A percentile compares a stretch with the other conserved stretches of the same genome.
These are phyloP conservation scores for Lampris megalopsis DNA, from an alignment of 2,113 vertebrate genomes.

Conservation along the genomic window DNA sequence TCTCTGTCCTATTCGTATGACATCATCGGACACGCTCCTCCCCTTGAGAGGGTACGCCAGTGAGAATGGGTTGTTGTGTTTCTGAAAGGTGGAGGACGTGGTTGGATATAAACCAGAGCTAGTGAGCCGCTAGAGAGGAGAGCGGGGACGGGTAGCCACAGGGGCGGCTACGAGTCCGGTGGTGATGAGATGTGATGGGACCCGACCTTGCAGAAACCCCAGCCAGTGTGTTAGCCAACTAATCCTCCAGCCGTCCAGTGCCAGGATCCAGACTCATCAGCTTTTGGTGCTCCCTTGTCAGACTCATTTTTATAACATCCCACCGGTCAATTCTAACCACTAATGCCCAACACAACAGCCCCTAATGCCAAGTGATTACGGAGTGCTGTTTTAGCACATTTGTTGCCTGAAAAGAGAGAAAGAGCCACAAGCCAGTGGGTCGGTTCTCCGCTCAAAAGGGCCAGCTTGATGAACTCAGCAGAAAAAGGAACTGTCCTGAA, in stretches of 20 bases:
- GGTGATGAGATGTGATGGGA: slow-evolving; percentile 77
- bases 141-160: slow-evolving; percentile 60
- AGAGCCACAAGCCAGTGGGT: slow-evolving; percentile 67
- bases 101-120: slow-evolving; percentile 53
- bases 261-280: slow-evolving; percentile 85
- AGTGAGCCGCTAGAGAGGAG: slow-evolving; percentile 41
- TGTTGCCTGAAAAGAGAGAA: slow-evolving; percentile 77
- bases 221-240: slow-evolving; percentile 74
- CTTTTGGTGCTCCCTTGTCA: slow-evolving; percentile 82
- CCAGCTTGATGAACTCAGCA: slow-evolving; percentile 86
- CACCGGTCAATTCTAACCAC: slow-evolving; percentile 81
- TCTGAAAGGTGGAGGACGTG: slow-evolving; percentile 26
- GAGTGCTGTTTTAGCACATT: slow-evolving; percentile 87
- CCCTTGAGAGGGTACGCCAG: slow-evolving; percentile 20
- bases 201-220: slow-evolving; percentile 68
- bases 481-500: slow-evolving; percentile 77
- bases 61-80: slow-evolving; percentile 25
- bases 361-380: slow-evolving; percentile 86
- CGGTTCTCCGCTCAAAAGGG: slow-evolving; percentile 70
- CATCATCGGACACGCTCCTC: slow-evolving; percentile 29
- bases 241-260: slow-evolving; percentile 78
- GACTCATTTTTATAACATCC: slow-evolving; percentile 82
- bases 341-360: slow-evolving; percentile 86
- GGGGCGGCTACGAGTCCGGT: slow-evolving; percentile 66
- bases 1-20: slow-evolving; percentile 1